Conservation (phyloP, 2,888 invertebrate species). For the Drosophila macrospina region DNA sequence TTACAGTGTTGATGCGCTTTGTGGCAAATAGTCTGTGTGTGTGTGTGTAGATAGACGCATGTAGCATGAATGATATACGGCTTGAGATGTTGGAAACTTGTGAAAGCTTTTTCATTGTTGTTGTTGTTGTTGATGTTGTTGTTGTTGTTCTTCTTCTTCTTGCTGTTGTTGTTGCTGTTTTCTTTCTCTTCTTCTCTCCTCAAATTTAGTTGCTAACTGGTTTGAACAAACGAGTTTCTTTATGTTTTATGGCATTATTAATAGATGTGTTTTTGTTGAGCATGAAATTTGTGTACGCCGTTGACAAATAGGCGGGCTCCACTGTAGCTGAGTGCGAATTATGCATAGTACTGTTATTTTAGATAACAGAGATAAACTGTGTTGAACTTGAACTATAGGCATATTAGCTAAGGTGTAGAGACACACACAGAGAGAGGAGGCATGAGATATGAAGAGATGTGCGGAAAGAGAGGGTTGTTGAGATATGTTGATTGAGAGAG, state of each 20-base stretch:
- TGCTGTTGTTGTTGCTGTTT: too few species aligned
- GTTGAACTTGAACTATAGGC: background rate
- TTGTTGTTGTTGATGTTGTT: too few species aligned
- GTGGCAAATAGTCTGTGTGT: constrained; percentile 28
- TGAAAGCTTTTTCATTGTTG: constrained; percentile 44
- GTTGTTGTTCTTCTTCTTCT: too few species aligned
- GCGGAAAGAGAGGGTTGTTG: too few species aligned
- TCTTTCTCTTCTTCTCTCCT: background rate
- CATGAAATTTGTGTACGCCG: constrained; percentile 14
- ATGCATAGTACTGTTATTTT: background rate
- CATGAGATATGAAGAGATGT: too few species aligned
- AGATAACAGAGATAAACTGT: background rate
- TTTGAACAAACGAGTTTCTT: constrained; percentile 54
- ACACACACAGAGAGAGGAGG: background rate
- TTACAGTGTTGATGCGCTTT: constrained; percentile 50
- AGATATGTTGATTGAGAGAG: background rate
- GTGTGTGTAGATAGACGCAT: constrained; percentile 19
- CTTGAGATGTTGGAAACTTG: constrained; percentile 49
- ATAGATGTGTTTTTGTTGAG: constrained; percentile 36
- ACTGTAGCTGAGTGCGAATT: background rate
- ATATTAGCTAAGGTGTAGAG: too few species aligned
- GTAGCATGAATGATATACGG: constrained; percentile 55
- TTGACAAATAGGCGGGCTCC: constrained; percentile 25
- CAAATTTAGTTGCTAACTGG: constrained; percentile 57
- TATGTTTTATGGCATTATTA: constrained; percentile 45